Base-by-base conservation (phyloP, 2,797 vertebrate species). In the Sebastes trivittatus region DNA sequence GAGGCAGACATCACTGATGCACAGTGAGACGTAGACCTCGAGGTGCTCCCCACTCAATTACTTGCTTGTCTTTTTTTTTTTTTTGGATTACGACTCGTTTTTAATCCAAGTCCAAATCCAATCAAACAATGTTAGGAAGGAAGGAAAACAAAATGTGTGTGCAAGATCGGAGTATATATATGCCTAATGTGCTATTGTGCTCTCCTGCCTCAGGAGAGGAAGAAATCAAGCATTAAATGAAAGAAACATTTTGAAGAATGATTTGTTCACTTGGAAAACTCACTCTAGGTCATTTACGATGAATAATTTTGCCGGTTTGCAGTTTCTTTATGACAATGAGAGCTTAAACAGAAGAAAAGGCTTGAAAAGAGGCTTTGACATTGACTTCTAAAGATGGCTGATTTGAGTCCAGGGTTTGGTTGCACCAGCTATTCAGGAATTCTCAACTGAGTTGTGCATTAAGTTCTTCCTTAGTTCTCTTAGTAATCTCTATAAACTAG, bases 101-200 rank as follows among this genome's bases (percentile, higher is more conserved):
- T 62, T 22, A 77, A 63, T 60, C 34, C 38, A 42, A 42, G 14
- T 42, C 60, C 0, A 5, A 55, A 14, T 77, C 68, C 25, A 82
- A 65, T 82, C 79, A 74, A 18, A 4, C 29, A 61, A 5, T 3
- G 6, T 56, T 14, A 32, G 18, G 23, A 38, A 25, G 25, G 58
- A 38, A 58, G 11, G 30, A 46, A 56, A 64, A 73, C 6, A 76
- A 79, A 46, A 52, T 13, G 16, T 22, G 6, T 58, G 38, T 65
- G 70, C 38, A 64, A 72, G 54, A 79, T 11, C 52, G 14, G 60
- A 69, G 56, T 10, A 4, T 4, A 34, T 14, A 8, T 34, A 72
- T 64, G 63, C 13, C 55, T 60, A 29, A 72, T 69, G 36, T 75
- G 75, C n/a, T 71, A 9, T 49, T 46, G n/a, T 71, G 42, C 42